These are phyloP conservation scores for Pachycephala philippinensis DNA, from an alignment of 2,113 vertebrate genomes.

Conservation along the genomic window DNA sequence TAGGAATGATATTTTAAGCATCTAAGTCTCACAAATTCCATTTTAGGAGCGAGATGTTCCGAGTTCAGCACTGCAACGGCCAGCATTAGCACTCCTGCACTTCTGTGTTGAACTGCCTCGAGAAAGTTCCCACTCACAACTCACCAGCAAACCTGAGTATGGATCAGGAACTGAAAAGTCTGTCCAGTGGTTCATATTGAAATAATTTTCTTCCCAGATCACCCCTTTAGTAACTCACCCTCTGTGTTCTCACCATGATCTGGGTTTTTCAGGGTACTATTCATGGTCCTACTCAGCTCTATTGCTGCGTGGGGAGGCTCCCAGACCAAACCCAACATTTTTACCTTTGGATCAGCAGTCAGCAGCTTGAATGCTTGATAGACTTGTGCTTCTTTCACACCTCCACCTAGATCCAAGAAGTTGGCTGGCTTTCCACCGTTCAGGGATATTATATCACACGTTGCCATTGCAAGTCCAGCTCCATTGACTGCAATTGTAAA, in stretches of 20 bases:
- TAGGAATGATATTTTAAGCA: background rate
- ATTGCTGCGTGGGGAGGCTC: background rate
- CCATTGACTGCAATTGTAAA: constrained; percentile 87
- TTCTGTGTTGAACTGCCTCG: background rate
- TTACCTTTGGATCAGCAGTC: constrained; percentile 95
- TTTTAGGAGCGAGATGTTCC: background rate
- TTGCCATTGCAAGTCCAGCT: constrained; percentile 97
- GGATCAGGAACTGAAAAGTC: background rate
- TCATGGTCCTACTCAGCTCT: background rate
- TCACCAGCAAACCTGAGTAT: background rate
- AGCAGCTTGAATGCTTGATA: constrained; percentile 97
- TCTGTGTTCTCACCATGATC: background rate
- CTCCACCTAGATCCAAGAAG: constrained; percentile 96
- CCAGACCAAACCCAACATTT: background rate
- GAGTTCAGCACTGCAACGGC: background rate
- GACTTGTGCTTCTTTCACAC: constrained; percentile 95
- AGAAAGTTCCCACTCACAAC: background rate
- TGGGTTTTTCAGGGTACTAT: background rate
- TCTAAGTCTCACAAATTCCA: background rate
- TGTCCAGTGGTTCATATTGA: background rate
- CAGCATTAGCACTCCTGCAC: background rate
- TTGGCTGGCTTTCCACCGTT: constrained; percentile 96
- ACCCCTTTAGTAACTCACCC: background rate
- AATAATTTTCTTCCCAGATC: background rate
- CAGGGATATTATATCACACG: constrained; percentile 96